These are phyloP conservation scores for Dolichoris vasculosae DNA, from an alignment of 1,140 invertebrate genomes.

Conservation along the genomic window DNA sequence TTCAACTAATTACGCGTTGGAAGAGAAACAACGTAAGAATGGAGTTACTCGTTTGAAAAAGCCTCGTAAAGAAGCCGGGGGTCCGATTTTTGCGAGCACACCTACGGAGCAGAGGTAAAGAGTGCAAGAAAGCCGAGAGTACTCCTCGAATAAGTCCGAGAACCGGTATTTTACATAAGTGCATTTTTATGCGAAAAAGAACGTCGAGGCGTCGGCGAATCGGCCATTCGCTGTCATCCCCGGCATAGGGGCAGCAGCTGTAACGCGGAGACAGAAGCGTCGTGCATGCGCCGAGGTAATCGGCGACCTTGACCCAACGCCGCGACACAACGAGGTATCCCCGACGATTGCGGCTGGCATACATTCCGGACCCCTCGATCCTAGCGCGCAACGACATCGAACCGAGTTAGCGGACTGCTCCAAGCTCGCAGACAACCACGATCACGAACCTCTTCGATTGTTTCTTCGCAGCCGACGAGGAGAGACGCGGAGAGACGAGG, in stretches of 20 bases:
- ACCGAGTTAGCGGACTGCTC: background rate
- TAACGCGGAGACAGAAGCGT: background rate
- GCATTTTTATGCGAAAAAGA: background rate
- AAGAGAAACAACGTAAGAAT: background rate
- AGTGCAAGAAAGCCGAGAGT: background rate
- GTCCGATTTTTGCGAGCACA: background rate
- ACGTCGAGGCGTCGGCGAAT: background rate
- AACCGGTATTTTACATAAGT: conserved; percentile 17
- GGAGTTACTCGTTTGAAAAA: background rate
- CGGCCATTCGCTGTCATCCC: background rate
- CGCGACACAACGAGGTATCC: conserved; percentile 12
- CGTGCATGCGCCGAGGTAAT: background rate
- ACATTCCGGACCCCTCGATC: conserved; percentile 57
- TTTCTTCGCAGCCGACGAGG: background rate
- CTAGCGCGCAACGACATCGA: background rate
- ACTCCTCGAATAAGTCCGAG: background rate
- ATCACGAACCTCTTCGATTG: background rate
- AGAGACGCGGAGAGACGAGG: background rate
- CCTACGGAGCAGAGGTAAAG: background rate
- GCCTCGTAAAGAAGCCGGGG: background rate
- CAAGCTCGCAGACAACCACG: background rate
- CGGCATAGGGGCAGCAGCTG: background rate
- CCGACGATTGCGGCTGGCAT: conserved; percentile 57
- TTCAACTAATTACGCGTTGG: background rate
- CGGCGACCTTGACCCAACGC: conserved; percentile 39